Percentiles rank a stretch among this genome's conserved stretches.
Conservation (phyloP, 2,888 invertebrate genomes). For the Gryllus longicercus region DNA sequence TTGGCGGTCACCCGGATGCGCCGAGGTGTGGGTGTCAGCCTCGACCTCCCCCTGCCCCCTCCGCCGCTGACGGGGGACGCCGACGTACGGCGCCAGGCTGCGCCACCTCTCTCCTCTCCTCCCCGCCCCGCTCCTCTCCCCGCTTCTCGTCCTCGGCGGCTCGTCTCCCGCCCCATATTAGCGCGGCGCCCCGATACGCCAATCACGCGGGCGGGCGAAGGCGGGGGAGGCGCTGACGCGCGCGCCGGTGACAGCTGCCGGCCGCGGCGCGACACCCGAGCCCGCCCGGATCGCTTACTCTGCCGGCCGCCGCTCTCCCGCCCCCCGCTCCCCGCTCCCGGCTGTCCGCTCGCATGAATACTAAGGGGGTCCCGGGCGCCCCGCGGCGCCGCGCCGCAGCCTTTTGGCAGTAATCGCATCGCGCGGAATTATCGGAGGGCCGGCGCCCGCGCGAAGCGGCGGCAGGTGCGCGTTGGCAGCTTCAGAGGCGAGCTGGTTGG, state of each 20-base stretch:
- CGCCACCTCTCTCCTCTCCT: too few species aligned
- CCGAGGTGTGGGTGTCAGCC: too few species aligned
- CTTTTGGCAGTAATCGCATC: too few species aligned
- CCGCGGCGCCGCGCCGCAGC: not conserved
- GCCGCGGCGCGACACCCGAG: not conserved
- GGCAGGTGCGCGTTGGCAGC: not conserved
- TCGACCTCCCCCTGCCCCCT: too few species aligned
- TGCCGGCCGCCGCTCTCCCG: not conserved
- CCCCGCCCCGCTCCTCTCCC: too few species aligned
- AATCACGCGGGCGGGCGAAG: not conserved
- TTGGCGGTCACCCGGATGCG: too few species aligned
- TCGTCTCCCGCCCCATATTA: not conserved
- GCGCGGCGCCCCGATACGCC: not conserved
- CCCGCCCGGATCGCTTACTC: slow-evolving; percentile 2
- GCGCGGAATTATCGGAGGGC: too few species aligned
- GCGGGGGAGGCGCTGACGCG: not conserved
- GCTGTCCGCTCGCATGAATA: not conserved
- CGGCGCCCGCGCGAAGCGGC: not conserved
- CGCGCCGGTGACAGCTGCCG: not conserved
- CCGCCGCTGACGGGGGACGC: too few species aligned
- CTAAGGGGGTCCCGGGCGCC: not conserved
- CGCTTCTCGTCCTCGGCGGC: too few species aligned
- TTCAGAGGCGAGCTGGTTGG: too few species aligned
- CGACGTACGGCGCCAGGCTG: too few species aligned
- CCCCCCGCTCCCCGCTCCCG: not conserved